phyloP scores from a whole-genome alignment of 2,113 vertebrate genomes.

The Tor tambroides region DNA sequence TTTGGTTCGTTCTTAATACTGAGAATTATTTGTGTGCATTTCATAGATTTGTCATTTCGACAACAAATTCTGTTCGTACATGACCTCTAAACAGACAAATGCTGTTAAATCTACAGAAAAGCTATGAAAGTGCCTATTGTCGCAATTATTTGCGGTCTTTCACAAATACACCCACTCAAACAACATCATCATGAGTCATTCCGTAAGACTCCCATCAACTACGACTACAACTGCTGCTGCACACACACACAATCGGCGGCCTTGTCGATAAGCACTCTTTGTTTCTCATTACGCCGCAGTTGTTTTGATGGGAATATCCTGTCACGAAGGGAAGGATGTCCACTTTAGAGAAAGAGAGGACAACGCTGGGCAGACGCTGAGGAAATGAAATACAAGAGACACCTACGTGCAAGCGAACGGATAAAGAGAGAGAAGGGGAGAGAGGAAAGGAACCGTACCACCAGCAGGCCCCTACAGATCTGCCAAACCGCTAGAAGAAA shows the following conservation, averaged over 20 bases:
- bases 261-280: conserved; percentile 46
- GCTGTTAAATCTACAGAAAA: background rate
- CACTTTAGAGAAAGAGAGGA: conserved; percentile 20
- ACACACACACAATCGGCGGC: conserved; percentile 5
- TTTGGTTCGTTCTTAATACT: no score
- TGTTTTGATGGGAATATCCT: conserved; percentile 33
- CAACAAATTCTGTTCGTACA: background rate
- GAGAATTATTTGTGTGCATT: background rate
- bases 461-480: conserved; percentile 59
- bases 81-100: background rate
- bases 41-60: background rate
- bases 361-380: conserved; percentile 25
- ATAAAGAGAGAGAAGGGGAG: conserved; percentile 8
- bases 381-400: conserved; percentile 31
- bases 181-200: conserved; percentile 20
- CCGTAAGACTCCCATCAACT: background rate
- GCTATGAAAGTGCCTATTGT: background rate
- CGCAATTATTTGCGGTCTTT: background rate
- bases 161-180: conserved; percentile 3
- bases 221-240: conserved; percentile 14
- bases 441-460: conserved; percentile 49
- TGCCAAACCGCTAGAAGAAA: conserved; percentile 81
- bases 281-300: conserved; percentile 26
- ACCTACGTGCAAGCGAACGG: background rate
- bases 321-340: conserved; percentile 37